phyloP scores from a whole-genome alignment of 2,888 invertebrate species.

The Noctua fimbriata region DNA sequence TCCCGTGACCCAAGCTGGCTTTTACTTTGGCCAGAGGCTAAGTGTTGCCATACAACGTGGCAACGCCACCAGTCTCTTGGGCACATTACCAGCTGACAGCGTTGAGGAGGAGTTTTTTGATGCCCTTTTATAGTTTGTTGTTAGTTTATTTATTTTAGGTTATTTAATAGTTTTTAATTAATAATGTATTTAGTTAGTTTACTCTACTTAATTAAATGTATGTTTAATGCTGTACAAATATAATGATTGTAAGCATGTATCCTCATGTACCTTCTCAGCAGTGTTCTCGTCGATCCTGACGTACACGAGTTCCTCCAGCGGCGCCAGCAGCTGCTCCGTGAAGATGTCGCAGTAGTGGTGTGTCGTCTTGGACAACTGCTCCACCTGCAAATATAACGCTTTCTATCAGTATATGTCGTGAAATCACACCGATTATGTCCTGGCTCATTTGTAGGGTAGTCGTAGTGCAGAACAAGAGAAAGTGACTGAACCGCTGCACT shows the following conservation, averaged over 20 bases:
- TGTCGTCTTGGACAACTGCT: slow-evolving; percentile 71
- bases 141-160: no score
- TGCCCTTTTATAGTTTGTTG: no score
- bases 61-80: no score
- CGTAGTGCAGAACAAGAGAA: not conserved
- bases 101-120: no score
- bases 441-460: not conserved
- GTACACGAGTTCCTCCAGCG: slow-evolving; percentile 84
- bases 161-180: no score
- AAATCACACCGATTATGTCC: not conserved
- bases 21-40: no score
- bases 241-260: not conserved
- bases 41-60: no score
- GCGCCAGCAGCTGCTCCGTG: slow-evolving; percentile 81
- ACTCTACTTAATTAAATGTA: no score
- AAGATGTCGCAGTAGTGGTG: slow-evolving; percentile 87
- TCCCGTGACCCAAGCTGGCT: no score
- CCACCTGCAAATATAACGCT: slow-evolving; percentile 71
- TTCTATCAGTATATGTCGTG: not conserved
- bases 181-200: no score
- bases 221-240: not conserved
- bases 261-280: slow-evolving; percentile 82
- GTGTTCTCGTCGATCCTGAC: slow-evolving; percentile 82
- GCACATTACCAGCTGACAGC: no score
- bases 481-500: not conserved